A percentile compares a stretch with the other conserved stretches of the same genome.
These are phyloP conservation scores for Thecocarcelia acutangulata DNA, from an alignment of 2,888 invertebrate species.

Conservation along the genomic window DNA sequence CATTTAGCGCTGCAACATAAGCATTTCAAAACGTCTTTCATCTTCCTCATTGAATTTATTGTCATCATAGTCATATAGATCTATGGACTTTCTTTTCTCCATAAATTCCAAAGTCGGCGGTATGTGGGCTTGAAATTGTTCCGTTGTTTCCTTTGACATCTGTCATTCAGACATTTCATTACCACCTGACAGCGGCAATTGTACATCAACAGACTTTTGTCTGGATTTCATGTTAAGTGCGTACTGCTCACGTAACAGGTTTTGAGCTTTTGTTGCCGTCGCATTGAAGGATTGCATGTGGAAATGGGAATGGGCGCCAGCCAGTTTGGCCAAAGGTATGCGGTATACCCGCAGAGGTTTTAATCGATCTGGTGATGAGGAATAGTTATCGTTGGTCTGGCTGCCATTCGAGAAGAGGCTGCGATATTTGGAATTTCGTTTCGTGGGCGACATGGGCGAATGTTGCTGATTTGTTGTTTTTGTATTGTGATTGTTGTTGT, in stretches of 20 bases:
- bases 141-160: conserved; percentile 3
- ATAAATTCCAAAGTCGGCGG: conserved; percentile 59
- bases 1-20: conserved; percentile 59
- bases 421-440: conserved; percentile 74
- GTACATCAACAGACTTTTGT: conserved; percentile 71
- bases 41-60: conserved; percentile 71
- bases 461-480: conserved; percentile 66
- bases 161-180: conserved; percentile 59
- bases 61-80: conserved; percentile 69
- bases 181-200: conserved; percentile 57
- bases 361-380: conserved; percentile 74
- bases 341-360: conserved; percentile 77
- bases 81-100: conserved; percentile 69
- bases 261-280: conserved; percentile 57
- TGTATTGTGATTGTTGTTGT: conserved; percentile 10
- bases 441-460: conserved; percentile 75
- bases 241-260: conserved; percentile 51
- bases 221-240: conserved; percentile 56
- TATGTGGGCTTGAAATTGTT: conserved; percentile 20
- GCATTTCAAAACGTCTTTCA: conserved; percentile 66
- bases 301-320: conserved; percentile 77
- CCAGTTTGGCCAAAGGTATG: conserved; percentile 76
- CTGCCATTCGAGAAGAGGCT: conserved; percentile 71
- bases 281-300: conserved; percentile 75
- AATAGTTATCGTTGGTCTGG: conserved; percentile 50